These are phyloP conservation scores for Stomatorhinus walkeri DNA, from an alignment of 2,797 vertebrate species.

Conservation along the genomic window DNA sequence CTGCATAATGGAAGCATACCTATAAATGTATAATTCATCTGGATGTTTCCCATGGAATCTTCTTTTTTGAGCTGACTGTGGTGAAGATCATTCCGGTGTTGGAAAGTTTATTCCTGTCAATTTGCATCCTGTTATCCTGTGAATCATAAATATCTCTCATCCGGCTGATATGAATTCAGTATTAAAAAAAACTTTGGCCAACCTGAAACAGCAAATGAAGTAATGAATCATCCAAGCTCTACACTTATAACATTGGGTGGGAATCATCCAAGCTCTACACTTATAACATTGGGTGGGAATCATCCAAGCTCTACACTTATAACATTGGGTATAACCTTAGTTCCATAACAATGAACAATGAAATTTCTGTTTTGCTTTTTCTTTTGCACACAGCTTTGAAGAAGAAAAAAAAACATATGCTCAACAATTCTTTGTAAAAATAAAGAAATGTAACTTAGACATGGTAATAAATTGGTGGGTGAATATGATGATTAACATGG, in stretches of 20 bases:
- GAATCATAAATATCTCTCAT: background rate
- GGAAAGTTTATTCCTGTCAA: background rate
- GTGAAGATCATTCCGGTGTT: background rate
- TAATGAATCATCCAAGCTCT: background rate
- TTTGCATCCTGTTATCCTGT: background rate
- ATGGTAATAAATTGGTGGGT: background rate
- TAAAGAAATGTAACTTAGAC: background rate
- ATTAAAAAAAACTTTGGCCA: background rate
- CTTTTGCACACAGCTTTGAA: background rate
- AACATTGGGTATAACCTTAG: background rate
- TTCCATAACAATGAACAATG: background rate
- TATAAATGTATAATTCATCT: background rate
- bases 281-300: too few relatives aligned
- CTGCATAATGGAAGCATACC: background rate
- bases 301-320: too few relatives aligned
- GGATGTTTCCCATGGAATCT: background rate
- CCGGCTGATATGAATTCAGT: background rate
- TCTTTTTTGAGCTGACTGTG: background rate
- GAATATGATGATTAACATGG: background rate
- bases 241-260: background rate
- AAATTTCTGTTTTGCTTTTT: background rate
- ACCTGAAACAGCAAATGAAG: background rate
- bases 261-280: too few relatives aligned
- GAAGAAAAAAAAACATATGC: background rate
- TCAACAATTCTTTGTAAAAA: background rate